A percentile compares a stretch with the other conserved stretches of the same genome.
Conservation (phyloP, 2,888 invertebrate species). For the Orthosia gracilis region DNA sequence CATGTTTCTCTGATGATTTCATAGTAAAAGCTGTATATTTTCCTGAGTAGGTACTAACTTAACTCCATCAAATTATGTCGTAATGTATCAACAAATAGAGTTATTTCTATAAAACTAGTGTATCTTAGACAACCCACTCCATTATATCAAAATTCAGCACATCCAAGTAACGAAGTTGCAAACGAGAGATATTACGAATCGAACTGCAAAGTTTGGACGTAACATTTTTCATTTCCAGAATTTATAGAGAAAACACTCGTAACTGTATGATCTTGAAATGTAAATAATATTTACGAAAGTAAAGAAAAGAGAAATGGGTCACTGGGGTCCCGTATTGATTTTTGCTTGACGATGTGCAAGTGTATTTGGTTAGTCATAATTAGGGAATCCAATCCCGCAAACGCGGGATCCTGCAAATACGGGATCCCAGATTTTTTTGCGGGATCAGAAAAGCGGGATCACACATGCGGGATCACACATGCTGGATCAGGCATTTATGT, state of each 20-base stretch:
- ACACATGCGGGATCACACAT: no score
- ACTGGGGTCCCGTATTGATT: constrained; percentile 3
- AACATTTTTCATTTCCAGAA: constrained; percentile 39
- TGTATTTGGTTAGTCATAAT: background rate
- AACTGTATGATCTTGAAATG: constrained; percentile 34
- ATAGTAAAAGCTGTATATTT: background rate
- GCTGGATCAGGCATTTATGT: no score
- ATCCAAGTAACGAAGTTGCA: constrained; percentile 18
- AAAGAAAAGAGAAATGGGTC: constrained; percentile 16
- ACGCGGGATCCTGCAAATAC: no score
- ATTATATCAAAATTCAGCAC: constrained; percentile 23
- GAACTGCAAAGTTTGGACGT: constrained; percentile 41
- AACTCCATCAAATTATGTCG: background rate
- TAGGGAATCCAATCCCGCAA: no score
- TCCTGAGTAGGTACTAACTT: no score
- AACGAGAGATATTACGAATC: constrained; percentile 39
- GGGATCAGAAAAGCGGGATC: no score
- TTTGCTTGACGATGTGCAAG: background rate
- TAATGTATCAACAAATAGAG: no score
- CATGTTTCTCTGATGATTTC: background rate
- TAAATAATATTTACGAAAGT: constrained; percentile 2
- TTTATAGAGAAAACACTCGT: constrained; percentile 35
- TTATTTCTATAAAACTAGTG: background rate
- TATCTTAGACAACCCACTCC: background rate
- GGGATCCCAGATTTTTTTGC: no score